Percentiles rank a stretch among this genome's conserved stretches.
These are phyloP conservation scores for Arremon brunneinucha DNA, from an alignment of 2,797 vertebrate species.

Conservation along the genomic window DNA sequence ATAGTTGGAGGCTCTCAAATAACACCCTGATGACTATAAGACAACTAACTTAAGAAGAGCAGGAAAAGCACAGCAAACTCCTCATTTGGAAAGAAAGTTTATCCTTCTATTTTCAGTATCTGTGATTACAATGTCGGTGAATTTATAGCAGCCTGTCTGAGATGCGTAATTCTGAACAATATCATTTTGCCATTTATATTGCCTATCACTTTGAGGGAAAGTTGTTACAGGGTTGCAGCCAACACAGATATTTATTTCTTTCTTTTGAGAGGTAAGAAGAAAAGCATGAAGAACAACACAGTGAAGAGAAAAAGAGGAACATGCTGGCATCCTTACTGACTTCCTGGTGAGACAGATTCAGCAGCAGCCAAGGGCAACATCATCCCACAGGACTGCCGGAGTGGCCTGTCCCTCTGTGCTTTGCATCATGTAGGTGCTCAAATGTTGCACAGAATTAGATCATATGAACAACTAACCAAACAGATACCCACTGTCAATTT, in stretches of 20 bases:
- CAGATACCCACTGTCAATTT: not conserved
- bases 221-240: not conserved
- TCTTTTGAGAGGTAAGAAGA: not conserved
- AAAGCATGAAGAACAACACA: not conserved
- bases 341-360: not conserved
- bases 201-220: slow-evolving; percentile 2
- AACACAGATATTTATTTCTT: slow-evolving; percentile 15
- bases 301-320: not conserved
- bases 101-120: slow-evolving; percentile 20
- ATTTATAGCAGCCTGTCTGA: not conserved
- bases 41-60: not conserved
- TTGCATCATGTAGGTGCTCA: not conserved
- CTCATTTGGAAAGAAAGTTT: slow-evolving; percentile 24
- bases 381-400: not conserved
- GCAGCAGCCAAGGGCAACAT: slow-evolving; percentile 9
- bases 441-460: not conserved
- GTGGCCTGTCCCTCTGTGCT: not conserved
- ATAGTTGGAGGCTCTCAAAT: slow-evolving; percentile 6
- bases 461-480: not conserved
- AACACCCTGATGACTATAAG: not conserved
- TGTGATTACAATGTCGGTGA: not conserved
- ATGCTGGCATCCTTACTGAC: not conserved
- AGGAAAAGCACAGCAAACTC: slow-evolving; percentile 11
- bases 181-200: slow-evolving; percentile 26
- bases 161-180: slow-evolving; percentile 10